Evolutionary conservation across 2,113 vertebrate genomes (phyloP), one percentile per base, ranked within the genome.

Genomic region (Parus major): DNA sequence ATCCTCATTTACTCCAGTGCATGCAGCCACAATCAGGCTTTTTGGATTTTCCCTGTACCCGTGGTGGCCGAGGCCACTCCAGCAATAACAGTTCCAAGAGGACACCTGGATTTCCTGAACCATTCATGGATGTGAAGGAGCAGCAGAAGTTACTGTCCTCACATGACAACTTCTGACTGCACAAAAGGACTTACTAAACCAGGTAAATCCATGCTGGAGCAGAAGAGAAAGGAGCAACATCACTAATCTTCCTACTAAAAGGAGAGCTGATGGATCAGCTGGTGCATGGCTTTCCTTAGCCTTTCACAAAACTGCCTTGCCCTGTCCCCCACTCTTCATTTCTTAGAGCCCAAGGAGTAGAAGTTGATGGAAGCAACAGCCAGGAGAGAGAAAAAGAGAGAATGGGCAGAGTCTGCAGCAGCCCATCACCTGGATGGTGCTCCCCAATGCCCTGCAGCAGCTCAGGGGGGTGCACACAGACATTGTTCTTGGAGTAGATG

Each of bases 401-500:
- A 71, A 33, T 0, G 17, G 29, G 60, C 65, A 46, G 77, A 4
- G 59, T 19, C 61, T 75, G 66, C 75, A 76, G 27, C 20, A 23
- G 3, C 5, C 53, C 20, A 15, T 97, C 82, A 99, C 99, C 99
- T 98, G 99, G 99, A 80, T 99, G 99, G 93, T 99, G 99, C 95
- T 99, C 98, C 14, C 98, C 98, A 19, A 98, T 86, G 86, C 98
- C 98, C 7, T 98, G 99, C 78, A 99, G 97, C 71, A 98, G 98
- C 97, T 99, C 99, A 0, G 98, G 97, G 0, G 99, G 99, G 88
- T 99, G 99, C 60, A 99, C 99, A 4, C 99, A 99, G 82, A 99
- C 98, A 96, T 99, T 99, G 97, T 99, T 99, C 97, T 99, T 99
- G 61, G 99, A 99, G 98, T 99, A 99, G 97, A 99, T 98, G 92